These are phyloP conservation scores for Mnemiopsis leidyi DNA, from an alignment of 37 sponge, comb jelly and placozoan genomes.

Conservation along the genomic window DNA sequence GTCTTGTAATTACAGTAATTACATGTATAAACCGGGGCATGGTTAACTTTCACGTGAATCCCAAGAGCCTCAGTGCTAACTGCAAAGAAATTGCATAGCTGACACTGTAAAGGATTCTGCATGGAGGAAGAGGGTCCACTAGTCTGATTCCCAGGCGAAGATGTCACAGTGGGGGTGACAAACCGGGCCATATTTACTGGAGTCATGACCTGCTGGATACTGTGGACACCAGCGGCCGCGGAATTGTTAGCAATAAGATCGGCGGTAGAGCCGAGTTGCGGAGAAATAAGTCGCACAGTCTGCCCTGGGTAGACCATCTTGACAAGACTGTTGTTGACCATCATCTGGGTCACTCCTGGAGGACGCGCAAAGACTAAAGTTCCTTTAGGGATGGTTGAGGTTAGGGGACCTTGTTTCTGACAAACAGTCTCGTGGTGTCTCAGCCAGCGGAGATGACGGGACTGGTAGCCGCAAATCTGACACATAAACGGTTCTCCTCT, in stretches of 20 bases:
- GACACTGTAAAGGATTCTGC: neutral
- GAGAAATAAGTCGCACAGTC: neutral
- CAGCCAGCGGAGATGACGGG: conserved; percentile 1
- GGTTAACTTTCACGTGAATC: neutral
- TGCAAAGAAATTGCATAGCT: neutral
- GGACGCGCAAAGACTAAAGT: neutral
- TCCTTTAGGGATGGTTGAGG: neutral
- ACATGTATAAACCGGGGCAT: neutral
- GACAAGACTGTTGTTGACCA: neutral
- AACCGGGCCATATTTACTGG: neutral
- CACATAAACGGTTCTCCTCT: neutral
- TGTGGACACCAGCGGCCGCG: neutral
- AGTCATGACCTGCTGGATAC: neutral
- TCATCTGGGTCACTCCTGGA: neutral
- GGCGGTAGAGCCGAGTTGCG: neutral
- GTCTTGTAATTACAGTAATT: conserved; percentile 33
- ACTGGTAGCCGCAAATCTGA: conserved; percentile 36
- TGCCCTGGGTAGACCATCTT: neutral
- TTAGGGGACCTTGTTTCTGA: neutral
- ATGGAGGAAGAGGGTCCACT: neutral
- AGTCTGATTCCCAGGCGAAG: neutral
- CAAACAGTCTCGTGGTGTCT: neutral
- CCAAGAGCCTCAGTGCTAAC: neutral
- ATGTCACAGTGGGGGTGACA: neutral
- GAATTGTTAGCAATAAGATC: neutral